A percentile compares a stretch with the other conserved stretches of the same genome.
These are phyloP conservation scores for Lycia hirtaria DNA, from an alignment of 2,888 invertebrate genomes.

Conservation along the genomic window DNA sequence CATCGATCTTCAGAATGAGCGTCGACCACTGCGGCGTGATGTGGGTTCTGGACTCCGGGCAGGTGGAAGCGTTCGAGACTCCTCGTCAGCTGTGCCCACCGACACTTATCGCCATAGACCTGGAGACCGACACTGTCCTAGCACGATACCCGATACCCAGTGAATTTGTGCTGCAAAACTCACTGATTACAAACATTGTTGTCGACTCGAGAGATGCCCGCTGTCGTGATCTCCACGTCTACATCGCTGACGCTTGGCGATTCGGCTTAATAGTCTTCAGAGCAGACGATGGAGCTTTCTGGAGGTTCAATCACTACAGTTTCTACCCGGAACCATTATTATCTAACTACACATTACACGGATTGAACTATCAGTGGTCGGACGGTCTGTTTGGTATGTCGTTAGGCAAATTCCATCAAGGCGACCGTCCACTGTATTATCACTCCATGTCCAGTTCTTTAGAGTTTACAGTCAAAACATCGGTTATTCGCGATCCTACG, in stretches of 20 bases:
- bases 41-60: conserved; percentile 93
- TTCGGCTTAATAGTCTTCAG: conserved; percentile 88
- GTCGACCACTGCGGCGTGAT: conserved; percentile 91
- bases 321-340: conserved; percentile 91
- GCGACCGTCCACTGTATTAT: conserved; percentile 90
- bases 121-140: conserved; percentile 87
- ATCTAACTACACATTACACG: conserved; percentile 90
- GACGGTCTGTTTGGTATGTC: conserved; percentile 93
- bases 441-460: conserved; percentile 93
- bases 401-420: conserved; percentile 83
- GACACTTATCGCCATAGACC: conserved; percentile 89
- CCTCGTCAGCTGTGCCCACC: conserved; percentile 90
- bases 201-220: conserved; percentile 87
- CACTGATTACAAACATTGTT: conserved; percentile 88
- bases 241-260: conserved; percentile 89
- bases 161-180: conserved; percentile 88
- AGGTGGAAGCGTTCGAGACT: conserved; percentile 87
- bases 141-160: conserved; percentile 88
- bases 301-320: conserved; percentile 88
- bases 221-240: conserved; percentile 88
- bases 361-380: conserved; percentile 92
- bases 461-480: conserved; percentile 90
- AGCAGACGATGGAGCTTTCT: conserved; percentile 84
- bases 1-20: conserved; percentile 91
- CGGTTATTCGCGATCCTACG: conserved; percentile 88